Evolutionary conservation across 2,797 vertebrate species (phyloP), one percentile per base, ranked within the genome.

Genomic region (Thalassophryne amazonica): DNA sequence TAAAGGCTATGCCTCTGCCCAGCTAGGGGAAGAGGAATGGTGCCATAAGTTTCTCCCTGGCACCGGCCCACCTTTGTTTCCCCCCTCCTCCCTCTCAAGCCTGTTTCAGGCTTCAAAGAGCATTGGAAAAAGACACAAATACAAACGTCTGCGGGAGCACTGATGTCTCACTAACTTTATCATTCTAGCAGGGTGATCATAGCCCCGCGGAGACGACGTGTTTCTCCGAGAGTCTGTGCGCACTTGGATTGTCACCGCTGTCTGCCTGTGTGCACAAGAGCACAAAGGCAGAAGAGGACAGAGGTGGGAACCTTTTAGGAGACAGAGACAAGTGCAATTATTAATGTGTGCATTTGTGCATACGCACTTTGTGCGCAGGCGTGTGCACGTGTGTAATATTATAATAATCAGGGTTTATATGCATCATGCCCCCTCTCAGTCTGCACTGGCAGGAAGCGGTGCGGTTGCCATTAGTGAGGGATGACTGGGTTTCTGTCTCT

Each of bases 21-120:
- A 77, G 85, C 85, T 78, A 81, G 77, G 78, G 83, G 81, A 83
- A 87, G 85, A 89, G 89, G 84, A 89, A 90, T 81, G 85, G 81
- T 88, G 89, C 86, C 87, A 90, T 91, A 90, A 90, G 88, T 91
- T 92, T 85, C 83, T 81, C 82, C 63, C 86, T 91, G 90, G 91
- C 89, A 91, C 77, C 39, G 64, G 61, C 87, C 89, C 90, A 91
- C 90, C 89, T 91, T 91, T 91, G 89, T 91, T 89, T 66, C 66
- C 67, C 81, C 81, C 61, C 83, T 84, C 73, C 83, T 82, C 84
- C 73, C 83, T 82, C 78, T 84, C 79, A 85, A 88, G 81, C 87
- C 84, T 88, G 88, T 89, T 89, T 90, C 86, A 89, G 83, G 89
- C 89, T 89, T 91, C 87, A 92, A 88, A 90, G 88, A 90, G 82